Base-by-base conservation (phyloP, 2,888 invertebrate genomes). In the Sarcophaga rosellei region DNA sequence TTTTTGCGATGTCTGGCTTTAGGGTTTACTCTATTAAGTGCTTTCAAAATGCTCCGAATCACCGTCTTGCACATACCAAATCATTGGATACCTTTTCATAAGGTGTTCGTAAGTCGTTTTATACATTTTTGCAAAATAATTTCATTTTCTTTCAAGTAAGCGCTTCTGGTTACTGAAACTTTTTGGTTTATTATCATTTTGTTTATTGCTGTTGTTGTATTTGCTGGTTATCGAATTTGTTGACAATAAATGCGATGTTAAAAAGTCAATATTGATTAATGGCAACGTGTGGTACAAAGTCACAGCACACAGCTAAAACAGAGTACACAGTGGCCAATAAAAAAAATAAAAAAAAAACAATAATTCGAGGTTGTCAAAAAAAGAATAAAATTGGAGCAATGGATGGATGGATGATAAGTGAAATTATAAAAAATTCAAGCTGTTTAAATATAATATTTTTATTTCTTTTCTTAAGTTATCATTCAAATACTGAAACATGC, bases 251-350 rank as follows among this genome's bases (percentile, higher is more conserved):
- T 35, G 10, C 10, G 53, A 53, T 53, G 53, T 53, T 53, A 15
- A 53, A 53, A 74, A 62, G n/a, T 35, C 66, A 74, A 68, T 81
- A 81, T 66, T 53, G 59, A 74, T 68, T 68, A 81, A 81, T 45
- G 35, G 66, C 59, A 45, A 62, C 73, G 62, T 61, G 66, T 81
- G 81, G 81, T 68, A 17, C 25, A 62, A 66, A 61, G 61, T 35
- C 17, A 66, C 25, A 45, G 53, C 25, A 44, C n/a, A 20, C 3
- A 11, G 12, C 17, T 65, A 53, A 10, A 59, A 3, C 35, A 35
- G 35, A 47, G 15, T 1, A 68, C 25, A 59, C 23, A 45, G 47
- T 65, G n/a, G 6, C 17, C 20, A 45, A 21, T 21, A 65, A 65
- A 70, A 4, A 57, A 45, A 45, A 21, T 21, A 65, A 65, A 70